Conservation (phyloP, 2,888 invertebrate species). For the Zaprionus lineosus region DNA sequence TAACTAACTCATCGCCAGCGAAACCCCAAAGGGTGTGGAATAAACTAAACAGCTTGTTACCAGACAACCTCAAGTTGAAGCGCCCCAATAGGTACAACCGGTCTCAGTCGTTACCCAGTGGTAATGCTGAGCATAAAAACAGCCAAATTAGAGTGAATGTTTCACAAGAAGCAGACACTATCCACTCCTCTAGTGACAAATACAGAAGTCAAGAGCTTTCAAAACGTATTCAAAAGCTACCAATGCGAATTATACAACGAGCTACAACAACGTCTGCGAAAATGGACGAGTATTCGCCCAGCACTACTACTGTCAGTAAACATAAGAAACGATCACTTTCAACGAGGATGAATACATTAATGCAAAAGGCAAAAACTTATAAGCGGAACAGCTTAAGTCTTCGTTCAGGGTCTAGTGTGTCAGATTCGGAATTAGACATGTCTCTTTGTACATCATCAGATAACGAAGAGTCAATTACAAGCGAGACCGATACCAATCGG, state of each 20-base stretch:
- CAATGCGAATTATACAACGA: conserved; percentile 67
- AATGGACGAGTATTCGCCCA: background rate
- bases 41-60: conserved; percentile 87
- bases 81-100: conserved; percentile 83
- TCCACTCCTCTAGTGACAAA: conserved; percentile 7
- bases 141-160: too few relatives aligned
- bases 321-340: conserved; percentile 90
- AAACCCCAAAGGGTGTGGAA: conserved; percentile 81
- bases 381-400: conserved; percentile 82
- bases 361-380: conserved; percentile 90
- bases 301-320: conserved; percentile 6
- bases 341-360: conserved; percentile 91
- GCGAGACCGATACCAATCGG: conserved; percentile 45
- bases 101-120: conserved; percentile 91
- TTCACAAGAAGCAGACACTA: too few relatives aligned
- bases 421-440: conserved; percentile 88
- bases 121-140: too few relatives aligned
- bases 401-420: conserved; percentile 86
- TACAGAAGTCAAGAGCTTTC: conserved; percentile 53
- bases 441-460: conserved; percentile 79
- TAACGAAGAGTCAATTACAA: conserved; percentile 75
- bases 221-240: conserved; percentile 74
- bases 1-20: background rate
- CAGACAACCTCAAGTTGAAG: conserved; percentile 87
- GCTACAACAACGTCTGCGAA: conserved; percentile 37